Percentiles rank a stretch among this genome's conserved stretches.
Conservation (phyloP, 1,140 invertebrate genomes). For the Drosophila malerkotliana region DNA sequence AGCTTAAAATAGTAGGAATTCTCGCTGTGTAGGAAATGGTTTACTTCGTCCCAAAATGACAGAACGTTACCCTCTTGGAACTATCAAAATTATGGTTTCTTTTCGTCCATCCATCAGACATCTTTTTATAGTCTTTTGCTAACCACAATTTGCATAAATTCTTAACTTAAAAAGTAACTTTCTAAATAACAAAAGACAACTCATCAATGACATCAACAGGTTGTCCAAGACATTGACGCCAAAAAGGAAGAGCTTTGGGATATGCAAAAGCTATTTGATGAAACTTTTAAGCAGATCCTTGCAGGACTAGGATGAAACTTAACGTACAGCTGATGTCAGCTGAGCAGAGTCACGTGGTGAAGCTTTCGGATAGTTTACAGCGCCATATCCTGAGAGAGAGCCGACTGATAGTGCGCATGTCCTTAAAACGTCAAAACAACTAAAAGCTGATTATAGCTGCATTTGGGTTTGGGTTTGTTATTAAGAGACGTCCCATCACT, state of each 20-base stretch:
- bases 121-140: slow-evolving; percentile 32
- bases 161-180: slow-evolving; percentile 21
- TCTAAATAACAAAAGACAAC: slow-evolving; percentile 27
- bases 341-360: slow-evolving; percentile 56
- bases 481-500: slow-evolving; percentile 31
- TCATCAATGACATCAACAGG: slow-evolving; percentile 62
- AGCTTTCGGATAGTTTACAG: slow-evolving; percentile 16
- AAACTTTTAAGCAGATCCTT: slow-evolving; percentile 34
- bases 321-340: slow-evolving; percentile 47
- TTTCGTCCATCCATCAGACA: slow-evolving; percentile 22
- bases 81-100: slow-evolving; percentile 24
- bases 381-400: not conserved
- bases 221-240: slow-evolving; percentile 17
- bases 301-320: slow-evolving; percentile 33
- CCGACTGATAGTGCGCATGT: slow-evolving; percentile 44
- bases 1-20: not conserved
- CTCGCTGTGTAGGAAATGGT: slow-evolving; percentile 13
- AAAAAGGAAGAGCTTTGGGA: slow-evolving; percentile 41
- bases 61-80: slow-evolving; percentile 14
- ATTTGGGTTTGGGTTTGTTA: slow-evolving; percentile 62
- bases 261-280: slow-evolving; percentile 20
- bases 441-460: slow-evolving; percentile 30
- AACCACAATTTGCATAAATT: slow-evolving; percentile 45
- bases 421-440: slow-evolving; percentile 65
- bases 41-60: slow-evolving; percentile 19